Evolutionary conservation across 2,888 invertebrate genomes (phyloP).

Genomic region (Phortica magna): DNA sequence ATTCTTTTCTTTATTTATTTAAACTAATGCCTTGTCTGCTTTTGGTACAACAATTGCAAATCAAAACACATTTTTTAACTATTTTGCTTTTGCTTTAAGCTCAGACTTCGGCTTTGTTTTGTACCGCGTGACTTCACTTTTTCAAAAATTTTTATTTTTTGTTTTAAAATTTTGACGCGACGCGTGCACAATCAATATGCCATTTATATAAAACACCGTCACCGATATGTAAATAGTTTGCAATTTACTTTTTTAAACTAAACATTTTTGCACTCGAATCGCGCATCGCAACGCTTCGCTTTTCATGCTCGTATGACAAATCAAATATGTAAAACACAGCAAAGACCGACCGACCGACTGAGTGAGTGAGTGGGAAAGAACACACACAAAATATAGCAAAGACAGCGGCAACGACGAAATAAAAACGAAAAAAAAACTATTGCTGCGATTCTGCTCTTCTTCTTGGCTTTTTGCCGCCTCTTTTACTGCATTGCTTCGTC

Average conservation of each 20-base stretch:
- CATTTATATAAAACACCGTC: constrained; percentile 41
- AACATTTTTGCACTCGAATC: constrained; percentile 2
- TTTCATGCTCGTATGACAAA: constrained; percentile 43
- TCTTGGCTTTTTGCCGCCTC: constrained; percentile 69
- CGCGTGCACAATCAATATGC: constrained; percentile 52
- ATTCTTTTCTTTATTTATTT: constrained; percentile 26
- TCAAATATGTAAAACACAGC: constrained; percentile 45
- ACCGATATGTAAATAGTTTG: neutral
- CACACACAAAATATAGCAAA: constrained; percentile 40
- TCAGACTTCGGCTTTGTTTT: constrained; percentile 26
- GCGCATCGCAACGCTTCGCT: neutral
- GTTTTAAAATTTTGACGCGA: neutral
- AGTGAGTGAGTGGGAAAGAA: neutral
- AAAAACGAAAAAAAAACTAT: constrained; percentile 32
- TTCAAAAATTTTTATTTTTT: constrained; percentile 23
- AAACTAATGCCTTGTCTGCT: neutral
- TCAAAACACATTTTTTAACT: constrained; percentile 26
- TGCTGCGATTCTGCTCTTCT: constrained; percentile 53
- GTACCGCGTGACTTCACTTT: constrained; percentile 54
- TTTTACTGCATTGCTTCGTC: constrained; percentile 68
- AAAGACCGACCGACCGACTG: neutral
- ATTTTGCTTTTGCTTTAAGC: constrained; percentile 26
- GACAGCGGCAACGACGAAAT: constrained; percentile 41
- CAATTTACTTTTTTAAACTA: constrained; percentile 33
- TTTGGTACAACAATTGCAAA: constrained; percentile 40